phyloP scores from a whole-genome alignment of 2,888 invertebrate genomes.

The Spicauda simplicius region DNA sequence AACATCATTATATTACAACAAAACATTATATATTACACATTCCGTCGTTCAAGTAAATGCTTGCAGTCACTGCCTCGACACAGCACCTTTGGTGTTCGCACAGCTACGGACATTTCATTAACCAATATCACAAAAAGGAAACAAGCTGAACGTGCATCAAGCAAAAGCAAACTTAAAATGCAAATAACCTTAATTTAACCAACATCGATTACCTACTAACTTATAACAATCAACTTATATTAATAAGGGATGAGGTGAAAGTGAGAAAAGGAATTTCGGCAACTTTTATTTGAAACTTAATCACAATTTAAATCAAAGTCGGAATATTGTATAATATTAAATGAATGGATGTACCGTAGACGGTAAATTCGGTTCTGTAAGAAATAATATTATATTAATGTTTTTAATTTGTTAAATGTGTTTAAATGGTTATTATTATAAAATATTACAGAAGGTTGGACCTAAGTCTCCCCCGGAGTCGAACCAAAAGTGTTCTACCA shows the following conservation, averaged over 20 bases:
- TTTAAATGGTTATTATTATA: too few species aligned
- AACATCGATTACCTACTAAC: slow-evolving; percentile 9
- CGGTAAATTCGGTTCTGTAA: too few species aligned
- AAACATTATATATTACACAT: slow-evolving; percentile 69
- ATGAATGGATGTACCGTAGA: too few species aligned
- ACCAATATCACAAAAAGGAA: slow-evolving; percentile 32
- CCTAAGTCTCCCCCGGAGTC: too few species aligned
- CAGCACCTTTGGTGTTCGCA: slow-evolving; percentile 48
- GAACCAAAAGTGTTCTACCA: too few species aligned
- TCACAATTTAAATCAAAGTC: too few species aligned
- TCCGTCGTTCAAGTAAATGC: slow-evolving; percentile 63
- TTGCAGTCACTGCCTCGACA: slow-evolving; percentile 50
- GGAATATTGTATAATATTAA: too few species aligned
- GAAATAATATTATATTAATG: too few species aligned
- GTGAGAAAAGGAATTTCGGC: slow-evolving; percentile 1
- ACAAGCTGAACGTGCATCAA: slow-evolving; percentile 26
- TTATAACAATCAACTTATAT: slow-evolving; percentile 8
- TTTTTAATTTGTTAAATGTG: too few species aligned
- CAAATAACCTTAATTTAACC: slow-evolving; percentile 25
- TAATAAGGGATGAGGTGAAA: slow-evolving; percentile 6
- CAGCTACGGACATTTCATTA: slow-evolving; percentile 11
- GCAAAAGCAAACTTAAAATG: slow-evolving; percentile 37
- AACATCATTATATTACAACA: slow-evolving; percentile 76
- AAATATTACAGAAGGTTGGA: too few species aligned
- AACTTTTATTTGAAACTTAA: not conserved